These are phyloP conservation scores for Chiloscyllium plagiosum DNA, from an alignment of 2,113 vertebrate species.

Conservation along the genomic window DNA sequence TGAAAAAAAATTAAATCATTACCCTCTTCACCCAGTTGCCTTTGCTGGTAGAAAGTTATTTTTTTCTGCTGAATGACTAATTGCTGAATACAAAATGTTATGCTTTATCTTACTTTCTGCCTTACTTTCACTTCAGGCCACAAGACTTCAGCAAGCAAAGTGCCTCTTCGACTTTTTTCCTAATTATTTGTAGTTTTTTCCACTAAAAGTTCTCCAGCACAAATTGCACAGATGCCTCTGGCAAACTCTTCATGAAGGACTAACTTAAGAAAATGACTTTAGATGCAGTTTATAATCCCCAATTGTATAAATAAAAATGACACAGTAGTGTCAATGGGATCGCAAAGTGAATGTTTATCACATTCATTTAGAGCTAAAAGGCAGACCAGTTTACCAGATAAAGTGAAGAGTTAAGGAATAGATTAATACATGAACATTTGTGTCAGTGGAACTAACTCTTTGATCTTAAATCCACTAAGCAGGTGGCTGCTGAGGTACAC, in stretches of 20 bases:
- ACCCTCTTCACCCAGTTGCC: conserved; percentile 52
- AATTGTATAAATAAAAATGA: conserved; percentile 19
- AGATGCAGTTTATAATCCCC: conserved; percentile 28
- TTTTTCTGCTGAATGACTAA: conserved; percentile 38
- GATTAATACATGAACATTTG: conserved; percentile 20
- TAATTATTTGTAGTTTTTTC: background rate
- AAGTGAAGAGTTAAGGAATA: conserved; percentile 26
- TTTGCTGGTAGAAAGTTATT: conserved; percentile 52
- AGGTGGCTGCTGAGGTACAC: conserved; percentile 43
- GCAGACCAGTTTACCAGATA: background rate
- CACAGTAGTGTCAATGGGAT: background rate
- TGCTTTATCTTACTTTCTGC: background rate
- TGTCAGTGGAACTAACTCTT: background rate
- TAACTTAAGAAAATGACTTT: conserved; percentile 26
- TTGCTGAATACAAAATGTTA: background rate
- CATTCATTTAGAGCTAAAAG: conserved; percentile 18
- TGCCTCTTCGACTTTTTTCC: background rate
- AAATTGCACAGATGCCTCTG: background rate
- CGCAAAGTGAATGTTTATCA: conserved; percentile 24
- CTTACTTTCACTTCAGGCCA: conserved; percentile 12
- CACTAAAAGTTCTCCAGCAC: background rate
- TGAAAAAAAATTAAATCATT: conserved; percentile 55
- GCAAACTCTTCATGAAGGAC: conserved; percentile 15
- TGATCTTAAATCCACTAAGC: conserved; percentile 41
- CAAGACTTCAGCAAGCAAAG: conserved; percentile 10